These are phyloP conservation scores for Lemur catta DNA, from an alignment of 2,797 vertebrate species.

Conservation along the genomic window DNA sequence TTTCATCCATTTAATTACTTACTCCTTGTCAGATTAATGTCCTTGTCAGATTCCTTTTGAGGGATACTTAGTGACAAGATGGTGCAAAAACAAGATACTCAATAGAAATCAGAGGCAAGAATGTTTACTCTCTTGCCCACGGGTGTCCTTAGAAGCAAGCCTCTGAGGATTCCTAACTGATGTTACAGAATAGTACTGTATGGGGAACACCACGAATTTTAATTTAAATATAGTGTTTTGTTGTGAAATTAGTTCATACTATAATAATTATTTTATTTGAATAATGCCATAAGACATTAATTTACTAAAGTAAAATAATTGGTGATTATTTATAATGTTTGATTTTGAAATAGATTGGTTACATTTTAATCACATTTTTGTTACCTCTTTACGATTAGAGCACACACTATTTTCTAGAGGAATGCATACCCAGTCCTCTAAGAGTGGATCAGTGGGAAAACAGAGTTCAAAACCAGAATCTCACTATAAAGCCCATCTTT, in stretches of 20 bases:
- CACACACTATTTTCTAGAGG: neutral
- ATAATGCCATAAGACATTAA: neutral
- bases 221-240: neutral
- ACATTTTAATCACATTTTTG: neutral
- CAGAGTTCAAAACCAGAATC: neutral
- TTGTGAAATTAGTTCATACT: neutral
- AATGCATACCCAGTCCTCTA: neutral
- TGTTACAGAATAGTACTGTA: neutral
- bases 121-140: neutral
- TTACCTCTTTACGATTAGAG: neutral
- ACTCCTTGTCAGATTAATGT: neutral
- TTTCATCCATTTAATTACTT: neutral
- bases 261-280: conserved; percentile 20
- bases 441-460: neutral
- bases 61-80: neutral
- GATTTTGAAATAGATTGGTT: neutral
- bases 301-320: neutral
- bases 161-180: neutral
- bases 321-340: neutral
- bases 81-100: neutral
- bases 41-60: neutral
- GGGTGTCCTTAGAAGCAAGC: neutral
- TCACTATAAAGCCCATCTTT: neutral
- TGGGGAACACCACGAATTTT: neutral
- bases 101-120: neutral